These are phyloP conservation scores for Epinephelus cyanopodus DNA, from an alignment of 2,113 vertebrate genomes.

Conservation along the genomic window DNA sequence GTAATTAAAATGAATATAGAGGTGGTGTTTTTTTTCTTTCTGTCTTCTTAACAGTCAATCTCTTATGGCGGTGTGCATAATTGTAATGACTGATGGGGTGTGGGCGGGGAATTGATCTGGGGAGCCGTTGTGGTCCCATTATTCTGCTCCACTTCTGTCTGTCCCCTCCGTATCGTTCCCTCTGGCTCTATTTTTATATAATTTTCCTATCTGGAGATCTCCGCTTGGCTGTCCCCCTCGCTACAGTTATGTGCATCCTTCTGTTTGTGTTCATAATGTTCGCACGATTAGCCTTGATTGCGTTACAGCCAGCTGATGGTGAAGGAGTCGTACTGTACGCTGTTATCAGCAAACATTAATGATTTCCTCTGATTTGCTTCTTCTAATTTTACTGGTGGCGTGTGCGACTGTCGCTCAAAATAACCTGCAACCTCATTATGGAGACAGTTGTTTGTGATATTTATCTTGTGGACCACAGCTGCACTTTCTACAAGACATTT, in stretches of 20 bases:
- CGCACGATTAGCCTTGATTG: background rate
- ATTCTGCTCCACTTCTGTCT: conserved; percentile 72
- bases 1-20: conserved; percentile 59
- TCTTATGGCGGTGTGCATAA: conserved; percentile 68
- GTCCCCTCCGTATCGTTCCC: background rate
- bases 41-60: conserved; percentile 56
- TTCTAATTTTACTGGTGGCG: background rate
- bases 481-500: background rate
- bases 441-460: background rate
- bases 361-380: too few species aligned
- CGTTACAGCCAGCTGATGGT: background rate
- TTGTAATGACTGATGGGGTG: conserved; percentile 76
- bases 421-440: background rate
- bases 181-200: conserved; percentile 24
- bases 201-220: conserved; percentile 14
- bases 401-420: background rate
- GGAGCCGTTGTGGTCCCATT: conserved; percentile 63
- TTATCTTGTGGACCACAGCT: background rate
- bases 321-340: background rate
- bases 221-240: background rate
- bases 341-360: too few species aligned
- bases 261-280: conserved; percentile 6
- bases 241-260: background rate
- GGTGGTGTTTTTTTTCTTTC: conserved; percentile 22
- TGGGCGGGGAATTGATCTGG: conserved; percentile 72